Evolutionary conservation across 2,888 invertebrate genomes (phyloP), one percentile per base, ranked within the genome.

Genomic region (Euplagia quadripunctaria): DNA sequence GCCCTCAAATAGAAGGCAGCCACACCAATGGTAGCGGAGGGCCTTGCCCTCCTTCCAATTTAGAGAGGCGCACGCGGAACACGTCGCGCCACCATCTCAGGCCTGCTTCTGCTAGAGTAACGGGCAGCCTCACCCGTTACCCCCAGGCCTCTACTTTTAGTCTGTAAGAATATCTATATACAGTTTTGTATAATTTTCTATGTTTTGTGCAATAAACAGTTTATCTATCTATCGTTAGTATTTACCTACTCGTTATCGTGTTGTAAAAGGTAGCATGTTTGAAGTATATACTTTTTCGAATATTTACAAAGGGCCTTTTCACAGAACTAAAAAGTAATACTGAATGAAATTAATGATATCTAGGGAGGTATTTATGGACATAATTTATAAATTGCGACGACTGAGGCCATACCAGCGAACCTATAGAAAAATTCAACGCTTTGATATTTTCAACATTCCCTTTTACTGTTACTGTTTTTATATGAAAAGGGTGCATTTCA

Each of bases 351-450:
- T 8, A 46, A 65, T 31, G 65, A 49, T 20, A 49, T 66, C 16
- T 9, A 49, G 20, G 20, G 8, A 49, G 58, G 49, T 31, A 49
- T 49, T 49, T 4, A 49, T 31, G 43, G 4, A 42, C 17, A 64
- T 64, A 43, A 64, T 20, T 64, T 12, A 64, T 11, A 20, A 31
- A 66, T 66, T 66, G 1, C 66, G 3, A 49, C 66, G 66, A 66
- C 14, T 49, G 20, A 65, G 49, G 49, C 49, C 46, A 49, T 49
- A 14, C 46, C 9, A 64, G 46, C 12, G 14, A 31, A 46, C 65
- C 65, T 46, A 46, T 46, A 46, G 65, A 65, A 65, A 65, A 65
- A 65, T 46, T 20, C 46, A 65, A 46, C 16, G 31, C 66, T 51
- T 51, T 66, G 66, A 66, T 31, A 51, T 51, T 51, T 51, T 31